phyloP scores from a whole-genome alignment of 2,113 vertebrate genomes.

The Trogon surrucura region DNA sequence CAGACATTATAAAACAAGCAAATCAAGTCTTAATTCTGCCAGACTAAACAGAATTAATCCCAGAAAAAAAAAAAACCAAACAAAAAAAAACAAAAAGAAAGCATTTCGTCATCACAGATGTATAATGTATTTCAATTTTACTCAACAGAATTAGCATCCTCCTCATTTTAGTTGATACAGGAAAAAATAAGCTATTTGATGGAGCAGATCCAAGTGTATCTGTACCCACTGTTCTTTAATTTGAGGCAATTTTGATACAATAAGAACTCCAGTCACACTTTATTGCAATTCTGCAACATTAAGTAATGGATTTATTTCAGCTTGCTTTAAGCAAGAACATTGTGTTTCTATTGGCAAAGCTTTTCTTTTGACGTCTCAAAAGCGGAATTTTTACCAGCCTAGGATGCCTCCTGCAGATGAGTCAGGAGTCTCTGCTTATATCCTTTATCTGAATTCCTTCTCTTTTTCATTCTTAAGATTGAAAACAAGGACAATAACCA shows the following conservation, averaged over 20 bases:
- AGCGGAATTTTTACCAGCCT: slow-evolving; percentile 1
- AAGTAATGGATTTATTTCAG: slow-evolving; percentile 55
- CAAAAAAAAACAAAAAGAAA: not conserved
- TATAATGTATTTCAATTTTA: not conserved
- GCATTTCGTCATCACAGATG: not conserved
- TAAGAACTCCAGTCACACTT: slow-evolving; percentile 10
- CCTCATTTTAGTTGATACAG: slow-evolving; percentile 9
- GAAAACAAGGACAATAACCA: not conserved
- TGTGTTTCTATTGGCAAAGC: not conserved
- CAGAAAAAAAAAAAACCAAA: not conserved
- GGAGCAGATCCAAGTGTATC: slow-evolving; percentile 40
- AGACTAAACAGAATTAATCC: not conserved
- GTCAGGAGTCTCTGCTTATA: not conserved
- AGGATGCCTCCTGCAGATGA: not conserved
- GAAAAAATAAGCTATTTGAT: slow-evolving; percentile 25
- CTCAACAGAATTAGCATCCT: slow-evolving; percentile 6
- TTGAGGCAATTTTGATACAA: not conserved
- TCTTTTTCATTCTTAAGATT: not conserved
- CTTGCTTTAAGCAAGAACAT: slow-evolving; percentile 44
- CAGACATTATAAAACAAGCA: not conserved
- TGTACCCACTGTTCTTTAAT: slow-evolving; percentile 46
- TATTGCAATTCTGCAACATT: slow-evolving; percentile 29
- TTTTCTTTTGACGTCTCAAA: not conserved
- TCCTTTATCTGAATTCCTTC: not conserved
- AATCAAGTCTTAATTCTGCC: not conserved